phyloP scores from a whole-genome alignment of 2,888 invertebrate species.

The Pachymerium ferrugineum region DNA sequence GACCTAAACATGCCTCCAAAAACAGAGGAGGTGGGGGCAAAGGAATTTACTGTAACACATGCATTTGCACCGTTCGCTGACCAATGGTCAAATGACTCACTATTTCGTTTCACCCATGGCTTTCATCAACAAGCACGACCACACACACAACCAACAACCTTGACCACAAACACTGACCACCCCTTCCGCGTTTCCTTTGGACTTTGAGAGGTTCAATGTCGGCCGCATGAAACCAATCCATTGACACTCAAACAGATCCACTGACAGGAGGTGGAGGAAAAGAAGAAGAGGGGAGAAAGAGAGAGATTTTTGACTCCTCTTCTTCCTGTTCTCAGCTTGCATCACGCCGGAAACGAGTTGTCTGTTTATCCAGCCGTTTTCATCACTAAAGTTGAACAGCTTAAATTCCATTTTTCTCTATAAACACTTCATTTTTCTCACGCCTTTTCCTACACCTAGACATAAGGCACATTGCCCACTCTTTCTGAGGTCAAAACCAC shows the following conservation, averaged over 20 bases:
- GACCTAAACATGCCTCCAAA: background rate
- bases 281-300: background rate
- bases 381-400: too few species aligned
- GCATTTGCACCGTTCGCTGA: background rate
- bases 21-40: background rate
- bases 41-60: background rate
- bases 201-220: background rate
- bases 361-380: background rate
- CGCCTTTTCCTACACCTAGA: background rate
- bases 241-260: constrained; percentile 19
- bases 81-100: background rate
- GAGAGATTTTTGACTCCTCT: constrained; percentile 3
- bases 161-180: constrained; percentile 4
- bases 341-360: constrained; percentile 6
- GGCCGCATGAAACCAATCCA: constrained; percentile 20
- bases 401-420: background rate
- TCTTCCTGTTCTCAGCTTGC: constrained; percentile 27
- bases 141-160: background rate
- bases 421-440: background rate
- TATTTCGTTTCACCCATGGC: background rate
- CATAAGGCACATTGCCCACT: background rate
- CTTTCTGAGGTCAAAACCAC: background rate
- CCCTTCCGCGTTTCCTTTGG: background rate
- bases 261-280: background rate
- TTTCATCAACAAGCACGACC: constrained; percentile 17